Conservation (phyloP, 1,140 invertebrate species). For the Pectinophora gossypiella region DNA sequence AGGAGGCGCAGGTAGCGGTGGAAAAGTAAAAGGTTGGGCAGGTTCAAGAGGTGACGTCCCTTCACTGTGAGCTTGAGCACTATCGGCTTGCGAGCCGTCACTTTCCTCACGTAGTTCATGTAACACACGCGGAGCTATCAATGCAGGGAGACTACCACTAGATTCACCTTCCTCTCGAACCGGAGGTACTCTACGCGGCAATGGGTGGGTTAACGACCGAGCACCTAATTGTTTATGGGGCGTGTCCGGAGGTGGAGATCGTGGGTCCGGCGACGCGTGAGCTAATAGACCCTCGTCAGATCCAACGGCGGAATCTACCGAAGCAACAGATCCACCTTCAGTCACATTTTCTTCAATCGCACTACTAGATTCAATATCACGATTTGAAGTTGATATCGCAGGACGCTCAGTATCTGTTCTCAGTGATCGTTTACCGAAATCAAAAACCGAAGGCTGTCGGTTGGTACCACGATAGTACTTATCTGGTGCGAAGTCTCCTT, state of each 20-base stretch:
- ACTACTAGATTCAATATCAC: slow-evolving; percentile 26
- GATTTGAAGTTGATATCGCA: slow-evolving; percentile 9
- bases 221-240: slow-evolving; percentile 61
- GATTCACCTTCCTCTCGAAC: slow-evolving; percentile 55
- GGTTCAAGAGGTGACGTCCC: slow-evolving; percentile 62
- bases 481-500: slow-evolving; percentile 81
- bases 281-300: slow-evolving; percentile 75
- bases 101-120: slow-evolving; percentile 74
- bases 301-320: slow-evolving; percentile 78
- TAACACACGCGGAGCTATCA: slow-evolving; percentile 60
- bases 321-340: slow-evolving; percentile 73
- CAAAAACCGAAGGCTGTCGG: slow-evolving; percentile 59
- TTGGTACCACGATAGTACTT: slow-evolving; percentile 62
- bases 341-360: slow-evolving; percentile 55
- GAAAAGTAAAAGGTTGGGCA: slow-evolving; percentile 64
- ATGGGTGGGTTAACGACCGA: slow-evolving; percentile 71
- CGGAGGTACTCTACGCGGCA: slow-evolving; percentile 63
- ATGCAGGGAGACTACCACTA: slow-evolving; percentile 68
- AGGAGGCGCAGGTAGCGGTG: slow-evolving; percentile 57
- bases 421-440: slow-evolving; percentile 47
- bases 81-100: slow-evolving; percentile 71
- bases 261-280: slow-evolving; percentile 62
- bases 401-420: slow-evolving; percentile 40
- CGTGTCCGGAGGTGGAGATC: slow-evolving; percentile 55
- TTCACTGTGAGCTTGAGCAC: slow-evolving; percentile 70